A percentile compares a stretch with the other conserved stretches of the same genome.
phyloP scores from a whole-genome alignment of 2,888 invertebrate species.

The Gastracanthus pulcherrimus region DNA sequence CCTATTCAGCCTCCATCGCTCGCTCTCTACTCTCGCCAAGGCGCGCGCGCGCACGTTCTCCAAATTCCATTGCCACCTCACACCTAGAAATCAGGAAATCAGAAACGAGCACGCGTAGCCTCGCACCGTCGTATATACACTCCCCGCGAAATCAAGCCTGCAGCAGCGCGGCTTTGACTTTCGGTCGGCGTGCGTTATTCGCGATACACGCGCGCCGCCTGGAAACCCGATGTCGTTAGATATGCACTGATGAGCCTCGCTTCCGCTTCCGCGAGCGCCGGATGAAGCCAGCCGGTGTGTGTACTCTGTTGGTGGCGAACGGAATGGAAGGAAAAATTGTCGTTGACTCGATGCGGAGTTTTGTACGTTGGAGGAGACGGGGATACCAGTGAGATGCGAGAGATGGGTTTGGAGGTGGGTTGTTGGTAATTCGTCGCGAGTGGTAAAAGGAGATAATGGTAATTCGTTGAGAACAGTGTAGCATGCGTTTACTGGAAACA shows the following conservation, averaged over 20 bases:
- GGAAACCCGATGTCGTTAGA: conserved; percentile 63
- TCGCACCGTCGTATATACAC: not conserved
- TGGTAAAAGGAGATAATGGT: too few species aligned
- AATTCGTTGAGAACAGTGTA: too few species aligned
- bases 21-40: too few species aligned
- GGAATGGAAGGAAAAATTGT: conserved; percentile 18
- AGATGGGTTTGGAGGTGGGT: too few species aligned
- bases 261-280: conserved; percentile 59
- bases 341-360: not conserved
- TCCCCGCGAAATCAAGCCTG: not conserved
- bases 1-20: too few species aligned
- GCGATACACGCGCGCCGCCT: not conserved
- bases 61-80: conserved; percentile 1
- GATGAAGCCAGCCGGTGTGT: not conserved
- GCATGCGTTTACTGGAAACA: too few species aligned
- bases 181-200: not conserved
- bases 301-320: conserved; percentile 17
- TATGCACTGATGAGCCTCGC: conserved; percentile 63
- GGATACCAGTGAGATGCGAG: not conserved
- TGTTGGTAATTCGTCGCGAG: too few species aligned
- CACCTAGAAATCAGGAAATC: conserved; percentile 5
- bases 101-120: not conserved
- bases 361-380: not conserved
- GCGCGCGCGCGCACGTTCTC: conserved; percentile 14
- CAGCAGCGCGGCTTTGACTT: not conserved